A percentile compares a stretch with the other conserved stretches of the same genome.
phyloP scores from a whole-genome alignment of 2,113 vertebrate species.

The Cranoglanis bouderius region DNA sequence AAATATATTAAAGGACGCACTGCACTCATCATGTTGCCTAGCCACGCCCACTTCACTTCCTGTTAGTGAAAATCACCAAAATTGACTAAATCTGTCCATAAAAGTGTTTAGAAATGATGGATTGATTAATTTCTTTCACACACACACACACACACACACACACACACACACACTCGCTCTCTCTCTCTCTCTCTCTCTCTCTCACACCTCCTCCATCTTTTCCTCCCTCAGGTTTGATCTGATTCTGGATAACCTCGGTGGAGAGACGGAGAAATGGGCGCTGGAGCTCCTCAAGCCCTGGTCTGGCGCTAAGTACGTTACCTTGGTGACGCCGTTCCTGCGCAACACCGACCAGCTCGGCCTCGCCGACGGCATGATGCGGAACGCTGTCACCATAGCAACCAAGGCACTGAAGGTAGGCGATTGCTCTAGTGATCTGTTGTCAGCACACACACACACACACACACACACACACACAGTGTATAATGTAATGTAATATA shows the following conservation, averaged over 20 bases:
- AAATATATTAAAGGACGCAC: neutral
- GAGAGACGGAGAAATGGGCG: conserved; percentile 88
- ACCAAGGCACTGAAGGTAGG: conserved; percentile 86
- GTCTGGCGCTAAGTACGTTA: conserved; percentile 90
- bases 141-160: neutral
- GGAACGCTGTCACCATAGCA: conserved; percentile 81
- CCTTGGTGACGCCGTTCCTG: conserved; percentile 92
- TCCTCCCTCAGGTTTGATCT: conserved; percentile 77
- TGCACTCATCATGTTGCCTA: neutral
- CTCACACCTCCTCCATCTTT: neutral
- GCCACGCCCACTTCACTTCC: neutral
- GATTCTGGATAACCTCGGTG: conserved; percentile 91
- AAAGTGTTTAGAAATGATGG: neutral
- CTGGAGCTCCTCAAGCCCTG: conserved; percentile 85
- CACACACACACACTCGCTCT: neutral
- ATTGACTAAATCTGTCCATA: neutral
- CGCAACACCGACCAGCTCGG: conserved; percentile 88
- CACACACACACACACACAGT: too few species aligned
- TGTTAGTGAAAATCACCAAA: neutral
- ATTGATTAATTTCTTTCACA: neutral
- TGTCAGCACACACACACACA: neutral
- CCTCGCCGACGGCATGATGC: conserved; percentile 91
- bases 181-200: too few species aligned
- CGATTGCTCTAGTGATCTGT: neutral
- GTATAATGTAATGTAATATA: too few species aligned